A percentile compares a stretch with the other conserved stretches of the same genome.
phyloP scores from a whole-genome alignment of 2,888 invertebrate species.

The Scrobipalpa costella region DNA sequence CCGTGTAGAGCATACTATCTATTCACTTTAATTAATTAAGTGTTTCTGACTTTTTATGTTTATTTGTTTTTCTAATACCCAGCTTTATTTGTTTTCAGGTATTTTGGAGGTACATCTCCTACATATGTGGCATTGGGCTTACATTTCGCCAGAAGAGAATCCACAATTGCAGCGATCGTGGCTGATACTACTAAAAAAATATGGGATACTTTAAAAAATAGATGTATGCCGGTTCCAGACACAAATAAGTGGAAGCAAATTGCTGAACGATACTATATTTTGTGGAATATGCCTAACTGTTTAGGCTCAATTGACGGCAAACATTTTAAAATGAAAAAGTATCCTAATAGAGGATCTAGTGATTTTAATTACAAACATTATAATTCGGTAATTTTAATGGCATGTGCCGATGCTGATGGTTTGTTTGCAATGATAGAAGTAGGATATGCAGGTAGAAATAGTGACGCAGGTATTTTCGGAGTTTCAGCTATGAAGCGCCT shows the following conservation, averaged over 20 bases:
- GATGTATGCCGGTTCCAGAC: slow-evolving; percentile 29
- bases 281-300: slow-evolving; percentile 32
- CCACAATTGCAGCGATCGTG: slow-evolving; percentile 27
- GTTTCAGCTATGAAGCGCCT: no score
- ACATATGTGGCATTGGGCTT: slow-evolving; percentile 26
- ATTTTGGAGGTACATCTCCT: slow-evolving; percentile 24
- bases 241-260: slow-evolving; percentile 25
- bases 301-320: slow-evolving; percentile 30
- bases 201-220: slow-evolving; percentile 28
- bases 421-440: neutral
- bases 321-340: slow-evolving; percentile 29
- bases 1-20: neutral
- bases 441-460: neutral
- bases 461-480: neutral
- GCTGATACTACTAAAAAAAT: slow-evolving; percentile 29
- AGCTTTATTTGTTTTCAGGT: slow-evolving; percentile 25
- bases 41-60: slow-evolving; percentile 16
- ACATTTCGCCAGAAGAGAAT: slow-evolving; percentile 30
- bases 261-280: slow-evolving; percentile 26
- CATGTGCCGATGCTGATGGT: neutral
- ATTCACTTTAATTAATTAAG: slow-evolving; percentile 20
- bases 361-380: neutral
- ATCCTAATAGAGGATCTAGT: slow-evolving; percentile 27
- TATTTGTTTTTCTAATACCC: slow-evolving; percentile 19
- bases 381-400: neutral